Conservation (phyloP, 2,113 vertebrate genomes). For the Rhinolophus ferrumequinum region DNA sequence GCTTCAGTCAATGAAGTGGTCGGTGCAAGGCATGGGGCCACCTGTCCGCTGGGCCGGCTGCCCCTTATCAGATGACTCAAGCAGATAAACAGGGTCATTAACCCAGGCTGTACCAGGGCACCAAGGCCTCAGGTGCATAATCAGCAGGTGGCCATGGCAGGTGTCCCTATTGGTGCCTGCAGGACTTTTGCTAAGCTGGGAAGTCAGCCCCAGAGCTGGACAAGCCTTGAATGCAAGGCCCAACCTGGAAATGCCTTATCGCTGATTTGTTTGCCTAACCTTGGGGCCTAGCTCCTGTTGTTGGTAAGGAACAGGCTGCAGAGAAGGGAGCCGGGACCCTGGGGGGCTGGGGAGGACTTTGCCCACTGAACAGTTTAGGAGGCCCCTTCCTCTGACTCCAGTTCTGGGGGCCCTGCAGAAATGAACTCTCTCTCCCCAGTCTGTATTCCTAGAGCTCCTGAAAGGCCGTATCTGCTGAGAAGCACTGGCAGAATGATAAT, state of each 20-base stretch:
- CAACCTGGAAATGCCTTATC: constrained; percentile 86
- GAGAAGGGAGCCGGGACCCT: constrained; percentile 59
- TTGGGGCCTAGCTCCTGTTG: constrained; percentile 67
- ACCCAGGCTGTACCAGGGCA: constrained; percentile 93
- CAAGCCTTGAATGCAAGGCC: constrained; percentile 77
- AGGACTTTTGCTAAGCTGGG: not conserved
- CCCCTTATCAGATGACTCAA: constrained; percentile 86
- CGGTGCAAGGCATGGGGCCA: constrained; percentile 35
- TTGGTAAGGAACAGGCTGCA: constrained; percentile 24
- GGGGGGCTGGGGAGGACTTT: constrained; percentile 55
- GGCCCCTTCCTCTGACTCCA: not conserved
- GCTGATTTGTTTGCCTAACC: constrained; percentile 81
- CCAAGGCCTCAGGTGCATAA: constrained; percentile 90
- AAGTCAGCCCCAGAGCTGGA: constrained; percentile 19
- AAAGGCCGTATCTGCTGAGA: not conserved
- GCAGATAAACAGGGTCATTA: constrained; percentile 90
- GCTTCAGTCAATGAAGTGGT: constrained; percentile 91
- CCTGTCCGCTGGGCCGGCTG: constrained; percentile 61
- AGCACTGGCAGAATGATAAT: not conserved
- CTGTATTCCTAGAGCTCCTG: not conserved
- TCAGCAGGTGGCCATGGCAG: constrained; percentile 69
- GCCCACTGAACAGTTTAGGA: not conserved
- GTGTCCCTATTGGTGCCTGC: constrained; percentile 41
- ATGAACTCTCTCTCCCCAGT: not conserved
- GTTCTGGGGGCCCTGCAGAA: not conserved